These are phyloP conservation scores for Petrolisthes cinctipes DNA, from an alignment of 2,888 invertebrate genomes.

Conservation along the genomic window DNA sequence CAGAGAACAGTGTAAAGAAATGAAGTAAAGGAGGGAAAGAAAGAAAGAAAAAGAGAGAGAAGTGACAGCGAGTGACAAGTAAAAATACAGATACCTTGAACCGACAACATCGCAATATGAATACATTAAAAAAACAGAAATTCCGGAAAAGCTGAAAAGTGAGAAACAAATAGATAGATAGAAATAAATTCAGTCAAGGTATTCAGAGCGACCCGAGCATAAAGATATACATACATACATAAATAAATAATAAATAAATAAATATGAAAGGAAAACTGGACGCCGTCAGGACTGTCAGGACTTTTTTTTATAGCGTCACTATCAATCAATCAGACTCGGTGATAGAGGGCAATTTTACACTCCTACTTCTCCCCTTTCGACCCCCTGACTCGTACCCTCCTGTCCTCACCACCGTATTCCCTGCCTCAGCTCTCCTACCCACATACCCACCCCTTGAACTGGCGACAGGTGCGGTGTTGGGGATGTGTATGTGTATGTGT, in stretches of 20 bases:
- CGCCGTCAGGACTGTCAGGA: too few species aligned
- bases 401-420: too few species aligned
- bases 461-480: not conserved
- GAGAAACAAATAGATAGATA: not conserved
- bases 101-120: not conserved
- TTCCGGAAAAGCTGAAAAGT: not conserved
- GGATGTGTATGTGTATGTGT: constrained; percentile 22
- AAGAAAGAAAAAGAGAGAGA: not conserved
- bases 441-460: not conserved
- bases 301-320: too few species aligned
- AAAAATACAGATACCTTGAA: not conserved
- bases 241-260: too few species aligned
- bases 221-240: not conserved
- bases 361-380: too few species aligned
- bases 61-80: not conserved
- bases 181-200: not conserved
- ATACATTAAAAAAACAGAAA: not conserved
- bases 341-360: too few species aligned
- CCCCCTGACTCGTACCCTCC: too few species aligned
- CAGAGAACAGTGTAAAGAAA: not conserved
- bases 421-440: too few species aligned
- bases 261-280: too few species aligned
- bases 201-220: not conserved
- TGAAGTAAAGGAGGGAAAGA: not conserved
- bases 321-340: too few species aligned